Evolutionary conservation across 92 coral and sea anemone species (phyloP), one percentile per base, ranked within the genome.

Genomic region (Umimayanthus kanabou): DNA sequence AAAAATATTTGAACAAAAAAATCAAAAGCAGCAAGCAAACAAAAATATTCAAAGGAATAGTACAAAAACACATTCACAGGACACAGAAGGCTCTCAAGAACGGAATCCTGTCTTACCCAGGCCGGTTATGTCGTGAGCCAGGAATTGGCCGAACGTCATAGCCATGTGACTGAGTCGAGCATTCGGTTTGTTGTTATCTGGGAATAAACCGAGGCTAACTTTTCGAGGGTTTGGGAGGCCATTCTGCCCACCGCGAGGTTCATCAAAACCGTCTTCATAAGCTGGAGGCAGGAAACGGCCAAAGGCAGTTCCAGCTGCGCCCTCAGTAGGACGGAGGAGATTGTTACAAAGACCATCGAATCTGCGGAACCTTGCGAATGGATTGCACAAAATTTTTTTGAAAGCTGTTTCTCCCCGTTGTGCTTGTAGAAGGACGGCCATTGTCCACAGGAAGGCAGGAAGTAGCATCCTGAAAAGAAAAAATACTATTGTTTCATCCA

Each of bases 81-180:
- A 4, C 65, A 3, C 50, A 47, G 11, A 47, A 47, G 1, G 9
- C 9, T 47, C 9, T 47, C 50, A 47, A 47, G 50, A 57, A 57
- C 23, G 23, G 18, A 57, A 57, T 57, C 6, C 18, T 37, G 45
- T 33, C 14, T 1, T 20, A 64, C 82, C 81, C 6, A 89, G 76
- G 15, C 87, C 81, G 28, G 86, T 65, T 61, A 90, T 18, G 71
- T 90, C 92, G 47, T 90, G 92, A 50, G 80, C 90, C 30, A 90
- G 40, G 28, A 90, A 90, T 65, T 86, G 90, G 1, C 92, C 92
- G 80, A 85, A 90, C 16, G 84, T 64, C 92, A 90, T 90, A 10
- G 90, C 73, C 83, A 90, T 42, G 84, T 90, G 92, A 76, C 90
- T 86, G 28, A 89, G 86, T 28, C 30, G 50, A 16, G 64, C 43